Base-by-base conservation (phyloP, 2,113 vertebrate genomes). In the Sinocyclocheilus rhinocerous region DNA sequence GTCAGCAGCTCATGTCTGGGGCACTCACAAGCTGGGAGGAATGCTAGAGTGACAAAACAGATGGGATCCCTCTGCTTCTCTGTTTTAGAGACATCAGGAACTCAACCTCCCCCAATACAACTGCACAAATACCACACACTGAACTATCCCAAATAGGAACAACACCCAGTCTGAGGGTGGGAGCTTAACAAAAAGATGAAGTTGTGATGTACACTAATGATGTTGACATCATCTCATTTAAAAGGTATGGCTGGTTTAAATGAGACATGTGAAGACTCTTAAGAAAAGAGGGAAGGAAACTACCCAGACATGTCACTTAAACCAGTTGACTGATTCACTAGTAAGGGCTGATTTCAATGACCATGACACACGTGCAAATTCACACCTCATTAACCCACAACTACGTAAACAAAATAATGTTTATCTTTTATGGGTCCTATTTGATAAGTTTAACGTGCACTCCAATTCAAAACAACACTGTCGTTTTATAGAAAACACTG, bases 41-140 rank as follows among this genome's bases (percentile, higher is more conserved):
- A 94, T 93, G 92, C 84, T 92, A 85, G 89, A 93, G 52, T 91
- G 92, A 93, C 91, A 93, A 94, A 93, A 92, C 93, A 94, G 93
- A 95, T 94, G 93, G 94, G 87, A 91, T 88, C 89, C 86, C 84
- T 86, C 89, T 55, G 50, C 76, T 84, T 72, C 59, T 67, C 81
- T 79, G 87, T 90, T 83, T 91, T 88, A 87, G 87, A 91, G 87
- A 87, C 88, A 87, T 86, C 86, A 22, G 26, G 50, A 70, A 55
- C 42, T 70, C 84, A 70, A 85, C 81, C 12, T 42, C 29, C 85
- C 82, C 83, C 84, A 24, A 12, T 90, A 90, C 88, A 77, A 69
- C 45, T 12, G 45, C 45, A 36, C 36, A 36, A 36, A 36, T 36
- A 6, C 36, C 11, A 48, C 5, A 48, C 45, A 90, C 92, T 89